phyloP scores from a whole-genome alignment of 92 coral and sea anemone species.

The Zoanthus sociatus region DNA sequence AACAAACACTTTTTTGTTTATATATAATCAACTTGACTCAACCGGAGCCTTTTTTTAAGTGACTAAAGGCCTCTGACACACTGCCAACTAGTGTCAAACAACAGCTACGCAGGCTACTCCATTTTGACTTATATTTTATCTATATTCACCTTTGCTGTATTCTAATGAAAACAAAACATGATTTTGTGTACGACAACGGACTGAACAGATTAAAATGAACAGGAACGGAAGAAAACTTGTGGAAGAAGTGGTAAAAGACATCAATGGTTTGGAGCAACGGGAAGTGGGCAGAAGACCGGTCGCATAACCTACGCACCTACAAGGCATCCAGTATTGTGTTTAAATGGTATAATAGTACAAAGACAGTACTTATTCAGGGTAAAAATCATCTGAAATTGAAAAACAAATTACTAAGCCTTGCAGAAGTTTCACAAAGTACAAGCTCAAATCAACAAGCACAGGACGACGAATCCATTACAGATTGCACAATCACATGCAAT shows the following conservation, averaged over 20 bases:
- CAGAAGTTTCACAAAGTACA: conserved; percentile 13
- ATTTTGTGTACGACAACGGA: no score
- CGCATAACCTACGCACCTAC: conserved; percentile 43
- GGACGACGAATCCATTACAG: conserved; percentile 5
- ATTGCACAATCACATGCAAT: conserved; percentile 1
- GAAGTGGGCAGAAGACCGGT: conserved; percentile 38
- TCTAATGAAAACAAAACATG: no score
- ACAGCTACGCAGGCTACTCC: no score
- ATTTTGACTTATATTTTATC: no score
- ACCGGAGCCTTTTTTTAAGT: no score
- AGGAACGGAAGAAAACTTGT: not conserved
- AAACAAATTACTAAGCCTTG: conserved; percentile 26
- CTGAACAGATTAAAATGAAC: no score
- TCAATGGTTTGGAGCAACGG: conserved; percentile 37
- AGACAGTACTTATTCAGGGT: conserved; percentile 15
- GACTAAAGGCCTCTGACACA: no score
- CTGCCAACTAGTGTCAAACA: no score
- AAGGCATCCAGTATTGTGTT: conserved; percentile 47
- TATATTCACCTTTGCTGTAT: no score
- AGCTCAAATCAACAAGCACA: conserved; percentile 23
- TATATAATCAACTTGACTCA: no score
- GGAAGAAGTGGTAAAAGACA: conserved; percentile 21
- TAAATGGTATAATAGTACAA: conserved; percentile 41
- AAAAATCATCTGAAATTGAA: conserved; percentile 38
- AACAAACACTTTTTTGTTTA: no score